Evolutionary conservation across 2,797 vertebrate genomes (phyloP).

Genomic region (Pygocentrus nattereri): DNA sequence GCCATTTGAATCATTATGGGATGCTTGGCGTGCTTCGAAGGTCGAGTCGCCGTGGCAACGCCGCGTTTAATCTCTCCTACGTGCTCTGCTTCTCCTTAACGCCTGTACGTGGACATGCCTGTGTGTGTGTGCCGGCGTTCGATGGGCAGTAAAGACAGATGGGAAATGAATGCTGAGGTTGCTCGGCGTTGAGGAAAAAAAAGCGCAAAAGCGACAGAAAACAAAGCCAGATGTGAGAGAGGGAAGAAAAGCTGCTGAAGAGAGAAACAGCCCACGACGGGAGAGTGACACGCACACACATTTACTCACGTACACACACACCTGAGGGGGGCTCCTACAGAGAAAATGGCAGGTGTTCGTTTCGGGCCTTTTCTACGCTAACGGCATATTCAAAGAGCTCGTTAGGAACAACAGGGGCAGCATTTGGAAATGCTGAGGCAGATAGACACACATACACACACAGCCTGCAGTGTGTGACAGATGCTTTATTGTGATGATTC

Average conservation of each 20-base stretch:
- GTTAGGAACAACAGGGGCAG: background rate
- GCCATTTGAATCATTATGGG: constrained; percentile 57
- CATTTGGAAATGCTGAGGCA: constrained; percentile 1
- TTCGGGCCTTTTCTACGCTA: background rate
- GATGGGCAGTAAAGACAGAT: constrained; percentile 44
- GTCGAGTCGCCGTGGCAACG: constrained; percentile 47
- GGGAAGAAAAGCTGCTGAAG: constrained; percentile 44
- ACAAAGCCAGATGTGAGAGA: constrained; percentile 14
- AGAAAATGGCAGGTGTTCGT: constrained; percentile 22
- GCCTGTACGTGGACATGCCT: background rate
- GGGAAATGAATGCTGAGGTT: constrained; percentile 55
- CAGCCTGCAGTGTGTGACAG: constrained; percentile 21
- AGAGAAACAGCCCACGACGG: constrained; percentile 34
- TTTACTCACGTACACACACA: constrained; percentile 1
- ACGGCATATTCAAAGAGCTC: background rate
- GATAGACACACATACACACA: background rate
- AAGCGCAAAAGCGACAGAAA: constrained; percentile 20
- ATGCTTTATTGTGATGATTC: constrained; percentile 47
- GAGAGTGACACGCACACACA: background rate
- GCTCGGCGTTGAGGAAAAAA: constrained; percentile 22
- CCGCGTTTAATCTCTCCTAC: constrained; percentile 51
- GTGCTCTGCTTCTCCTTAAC: constrained; percentile 32
- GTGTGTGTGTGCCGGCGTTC: constrained; percentile 28
- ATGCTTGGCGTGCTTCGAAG: constrained; percentile 49
- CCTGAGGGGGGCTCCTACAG: constrained; percentile 11